Conservation (phyloP, 2,113 vertebrate genomes). For the Vimba vimba region DNA sequence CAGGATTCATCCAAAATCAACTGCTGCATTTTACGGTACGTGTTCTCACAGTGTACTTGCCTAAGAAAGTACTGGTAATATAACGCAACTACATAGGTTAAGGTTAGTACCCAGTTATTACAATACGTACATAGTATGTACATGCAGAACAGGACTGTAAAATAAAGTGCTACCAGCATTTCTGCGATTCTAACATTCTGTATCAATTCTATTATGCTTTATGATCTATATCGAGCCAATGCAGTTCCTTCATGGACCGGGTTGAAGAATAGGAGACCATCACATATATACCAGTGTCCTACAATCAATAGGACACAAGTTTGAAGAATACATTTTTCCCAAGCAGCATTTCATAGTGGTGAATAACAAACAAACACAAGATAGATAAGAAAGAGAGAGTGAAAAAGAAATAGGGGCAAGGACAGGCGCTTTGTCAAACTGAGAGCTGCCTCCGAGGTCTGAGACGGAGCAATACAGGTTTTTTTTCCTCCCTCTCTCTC, state of each 20-base stretch:
- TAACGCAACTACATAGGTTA: no score
- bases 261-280: not conserved
- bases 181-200: not conserved
- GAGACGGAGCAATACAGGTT: slow-evolving; percentile 53
- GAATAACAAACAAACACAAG: not conserved
- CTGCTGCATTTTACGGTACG: no score
- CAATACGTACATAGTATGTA: no score
- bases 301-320: not conserved
- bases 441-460: slow-evolving; percentile 54
- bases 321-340: not conserved
- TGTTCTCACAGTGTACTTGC: no score
- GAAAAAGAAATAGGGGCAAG: slow-evolving; percentile 22
- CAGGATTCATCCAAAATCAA: not conserved
- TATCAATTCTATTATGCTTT: not conserved
- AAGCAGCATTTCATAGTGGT: not conserved
- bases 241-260: not conserved
- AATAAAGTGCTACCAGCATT: not conserved
- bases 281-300: not conserved
- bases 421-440: slow-evolving; percentile 56
- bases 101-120: no score
- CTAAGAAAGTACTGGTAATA: no score
- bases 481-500: slow-evolving; percentile 47
- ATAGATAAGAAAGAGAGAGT: not conserved
- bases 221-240: not conserved
- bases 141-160: no score